Percentiles rank a stretch among this genome's conserved stretches.
phyloP scores from a whole-genome alignment of 2,113 vertebrate species.

The Stigmatopora argus region DNA sequence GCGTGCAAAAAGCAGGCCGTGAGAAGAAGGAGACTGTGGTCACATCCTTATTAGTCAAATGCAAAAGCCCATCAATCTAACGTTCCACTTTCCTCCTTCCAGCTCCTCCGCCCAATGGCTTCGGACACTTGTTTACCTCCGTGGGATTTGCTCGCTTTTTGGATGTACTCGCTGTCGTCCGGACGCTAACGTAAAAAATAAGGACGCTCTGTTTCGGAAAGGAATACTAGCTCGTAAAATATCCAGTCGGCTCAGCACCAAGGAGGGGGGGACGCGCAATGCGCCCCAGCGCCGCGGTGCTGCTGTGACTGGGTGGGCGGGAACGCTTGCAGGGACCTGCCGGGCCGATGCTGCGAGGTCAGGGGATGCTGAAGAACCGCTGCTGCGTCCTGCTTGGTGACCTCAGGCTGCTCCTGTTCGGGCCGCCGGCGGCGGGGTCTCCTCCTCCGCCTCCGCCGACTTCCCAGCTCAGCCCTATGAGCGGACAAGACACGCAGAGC shows the following conservation, averaged over 20 bases:
- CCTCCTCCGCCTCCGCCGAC: conserved; percentile 55
- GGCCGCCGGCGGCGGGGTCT: conserved; percentile 67
- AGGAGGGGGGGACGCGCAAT: conserved; percentile 4
- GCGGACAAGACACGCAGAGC: conserved; percentile 66
- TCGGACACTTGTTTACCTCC: conserved; percentile 72
- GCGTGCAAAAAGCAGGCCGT: background rate
- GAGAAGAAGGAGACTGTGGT: conserved; percentile 34
- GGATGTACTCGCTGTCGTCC: conserved; percentile 34
- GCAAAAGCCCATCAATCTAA: conserved; percentile 51
- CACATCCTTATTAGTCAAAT: conserved; percentile 50
- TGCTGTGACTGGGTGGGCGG: conserved; percentile 64
- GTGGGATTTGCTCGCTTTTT: conserved; percentile 49
- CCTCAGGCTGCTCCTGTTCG: conserved; percentile 91
- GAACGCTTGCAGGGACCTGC: conserved; percentile 27
- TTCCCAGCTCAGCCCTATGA: conserved; percentile 78
- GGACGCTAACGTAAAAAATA: conserved; percentile 23
- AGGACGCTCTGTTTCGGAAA: conserved; percentile 3
- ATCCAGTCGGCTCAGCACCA: background rate
- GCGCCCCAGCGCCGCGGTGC: conserved; percentile 64
- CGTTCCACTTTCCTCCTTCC: conserved; percentile 43
- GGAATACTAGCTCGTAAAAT: conserved; percentile 11
- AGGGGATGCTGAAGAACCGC: conserved; percentile 94
- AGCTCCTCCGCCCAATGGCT: conserved; percentile 62
- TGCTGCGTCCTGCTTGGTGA: conserved; percentile 95
- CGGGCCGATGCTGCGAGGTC: conserved; percentile 82